These are phyloP conservation scores for Apantesis nais DNA, from an alignment of 2,888 invertebrate genomes.

Conservation along the genomic window DNA sequence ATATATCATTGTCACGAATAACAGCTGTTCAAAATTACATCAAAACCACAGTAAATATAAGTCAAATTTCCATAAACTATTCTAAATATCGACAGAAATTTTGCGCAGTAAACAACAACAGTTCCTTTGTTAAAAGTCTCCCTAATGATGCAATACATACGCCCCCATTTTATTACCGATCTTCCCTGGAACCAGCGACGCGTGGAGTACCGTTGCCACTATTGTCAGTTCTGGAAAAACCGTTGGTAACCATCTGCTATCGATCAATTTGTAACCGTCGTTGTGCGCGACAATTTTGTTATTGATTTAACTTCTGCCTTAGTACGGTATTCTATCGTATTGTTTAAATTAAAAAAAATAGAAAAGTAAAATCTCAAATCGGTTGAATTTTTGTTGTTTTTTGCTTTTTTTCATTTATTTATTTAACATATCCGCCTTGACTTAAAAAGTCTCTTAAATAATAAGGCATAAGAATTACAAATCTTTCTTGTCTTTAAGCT, in stretches of 20 bases:
- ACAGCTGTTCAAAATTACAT: neutral
- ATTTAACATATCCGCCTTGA: too few relatives aligned
- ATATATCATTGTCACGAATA: too few relatives aligned
- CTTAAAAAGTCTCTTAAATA: too few relatives aligned
- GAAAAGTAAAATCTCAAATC: neutral
- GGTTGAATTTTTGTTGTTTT: too few relatives aligned
- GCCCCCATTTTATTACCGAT: neutral
- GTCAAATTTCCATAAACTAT: too few relatives aligned
- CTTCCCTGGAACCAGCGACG: slow-evolving; percentile 26
- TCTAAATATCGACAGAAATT: neutral
- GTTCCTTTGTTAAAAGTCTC: neutral
- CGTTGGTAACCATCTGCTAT: slow-evolving; percentile 46
- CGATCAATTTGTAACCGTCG: slow-evolving; percentile 19
- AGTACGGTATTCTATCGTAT: neutral
- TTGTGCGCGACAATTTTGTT: neutral
- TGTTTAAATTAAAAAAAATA: neutral
- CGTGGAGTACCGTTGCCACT: slow-evolving; percentile 53
- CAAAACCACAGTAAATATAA: neutral
- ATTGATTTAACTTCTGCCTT: slow-evolving; percentile 10
- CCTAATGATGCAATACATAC: neutral
- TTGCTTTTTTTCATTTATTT: too few relatives aligned
- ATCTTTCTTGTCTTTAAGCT: too few relatives aligned
- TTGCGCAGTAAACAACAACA: neutral
- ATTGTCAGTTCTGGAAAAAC: slow-evolving; percentile 31
- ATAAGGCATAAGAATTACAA: too few relatives aligned